Evolutionary conservation across 92 coral and sea anemone genomes (phyloP).

Genomic region (Zoanthus gigantus): DNA sequence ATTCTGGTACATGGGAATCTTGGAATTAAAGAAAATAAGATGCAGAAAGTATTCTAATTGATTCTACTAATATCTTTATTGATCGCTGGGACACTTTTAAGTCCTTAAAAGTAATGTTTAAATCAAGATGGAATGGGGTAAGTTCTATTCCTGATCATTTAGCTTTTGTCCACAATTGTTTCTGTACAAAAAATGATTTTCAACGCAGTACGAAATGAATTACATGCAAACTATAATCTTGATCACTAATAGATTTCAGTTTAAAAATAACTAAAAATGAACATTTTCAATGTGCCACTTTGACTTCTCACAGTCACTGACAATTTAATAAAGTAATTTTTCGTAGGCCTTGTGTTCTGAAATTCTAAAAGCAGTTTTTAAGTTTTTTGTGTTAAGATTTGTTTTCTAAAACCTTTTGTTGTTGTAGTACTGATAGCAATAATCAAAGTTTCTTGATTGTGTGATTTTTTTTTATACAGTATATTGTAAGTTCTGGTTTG

Average conservation of each 20-base stretch:
- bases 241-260: background rate
- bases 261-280: background rate
- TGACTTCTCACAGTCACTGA: background rate
- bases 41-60: too few relatives aligned
- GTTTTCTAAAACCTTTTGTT: background rate
- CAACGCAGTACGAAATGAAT: background rate
- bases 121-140: background rate
- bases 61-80: too few relatives aligned
- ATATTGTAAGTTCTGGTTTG: background rate
- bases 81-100: background rate
- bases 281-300: background rate
- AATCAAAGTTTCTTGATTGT: background rate
- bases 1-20: too few relatives aligned
- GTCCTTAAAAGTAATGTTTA: background rate
- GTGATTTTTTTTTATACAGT: background rate
- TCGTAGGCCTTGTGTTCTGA: too few relatives aligned
- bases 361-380: too few relatives aligned
- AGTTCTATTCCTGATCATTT: too few relatives aligned
- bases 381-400: background rate
- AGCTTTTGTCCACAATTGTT: background rate
- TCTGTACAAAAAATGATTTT: background rate
- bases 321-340: background rate
- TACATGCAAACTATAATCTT: background rate
- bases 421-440: background rate
- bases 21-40: too few relatives aligned